Conservation (phyloP, 1,140 invertebrate genomes). For the Neelides sp. region DNA sequence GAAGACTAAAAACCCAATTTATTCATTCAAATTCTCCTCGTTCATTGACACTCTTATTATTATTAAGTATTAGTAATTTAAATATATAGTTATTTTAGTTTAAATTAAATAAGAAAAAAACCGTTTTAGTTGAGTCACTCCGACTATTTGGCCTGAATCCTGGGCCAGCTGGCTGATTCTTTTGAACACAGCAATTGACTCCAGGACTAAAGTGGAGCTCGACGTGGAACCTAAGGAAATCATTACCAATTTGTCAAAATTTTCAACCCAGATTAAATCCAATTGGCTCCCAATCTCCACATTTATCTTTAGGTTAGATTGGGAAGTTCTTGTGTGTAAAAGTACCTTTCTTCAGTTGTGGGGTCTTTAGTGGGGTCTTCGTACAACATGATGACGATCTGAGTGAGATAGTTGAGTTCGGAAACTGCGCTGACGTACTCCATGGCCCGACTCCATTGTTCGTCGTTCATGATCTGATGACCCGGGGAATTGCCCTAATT, state of each 20-base stretch:
- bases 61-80: neutral
- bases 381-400: slow-evolving; percentile 98
- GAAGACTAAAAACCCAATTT: too few species aligned
- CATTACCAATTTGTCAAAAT: too few species aligned
- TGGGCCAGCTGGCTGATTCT: slow-evolving; percentile 80
- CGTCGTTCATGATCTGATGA: slow-evolving; percentile 48
- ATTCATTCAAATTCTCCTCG: too few species aligned
- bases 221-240: slow-evolving; percentile 65
- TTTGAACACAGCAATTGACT: slow-evolving; percentile 88
- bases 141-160: slow-evolving; percentile 82
- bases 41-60: neutral
- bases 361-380: slow-evolving; percentile 95
- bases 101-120: too few species aligned
- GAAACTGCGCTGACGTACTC: slow-evolving; percentile 94
- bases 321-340: neutral
- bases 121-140: slow-evolving; percentile 50
- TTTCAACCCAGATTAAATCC: neutral
- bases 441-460: slow-evolving; percentile 97
- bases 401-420: slow-evolving; percentile 98
- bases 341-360: slow-evolving; percentile 61
- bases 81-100: too few species aligned
- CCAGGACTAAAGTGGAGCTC: slow-evolving; percentile 96
- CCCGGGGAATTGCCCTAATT: slow-evolving; percentile 1
- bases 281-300: neutral
- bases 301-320: slow-evolving; percentile 1